Base-by-base conservation (phyloP, 2,888 invertebrate species). In the Elysia crispata region DNA sequence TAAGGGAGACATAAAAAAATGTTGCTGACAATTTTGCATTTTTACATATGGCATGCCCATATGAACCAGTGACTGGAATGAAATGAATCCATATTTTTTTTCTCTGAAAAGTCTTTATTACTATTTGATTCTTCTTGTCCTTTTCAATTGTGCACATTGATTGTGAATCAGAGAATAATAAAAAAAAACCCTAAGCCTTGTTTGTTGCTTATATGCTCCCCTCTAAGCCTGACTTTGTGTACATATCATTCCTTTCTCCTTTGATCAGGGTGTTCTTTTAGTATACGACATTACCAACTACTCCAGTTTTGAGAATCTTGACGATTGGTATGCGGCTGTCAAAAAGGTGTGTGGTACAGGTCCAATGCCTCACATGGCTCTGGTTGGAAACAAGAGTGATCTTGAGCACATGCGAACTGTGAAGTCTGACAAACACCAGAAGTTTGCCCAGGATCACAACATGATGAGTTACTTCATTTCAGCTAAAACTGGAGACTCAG, bases 281-380 rank as follows among this genome's bases (percentile, higher is more conserved):
- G 95, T 96, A 0, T 97, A 96, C 90, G 97, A 97, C 90, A 94
- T 97, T 77, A 96, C 96, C 49, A 96, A 95, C 90, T 93, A 94
- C 72, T 93, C 94, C 85, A 96, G 96, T 91, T 97, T 97, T 91
- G 96, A 96, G 79, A 95, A 94, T 87, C 92, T 97, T 25, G 93
- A 93, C 60, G 93, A 94, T 76, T 97, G 97, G 97, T 93, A 96
- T 83, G 91, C 92, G 0, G 88, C 90, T 13, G 90, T 93, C 20
- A 91, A 91, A 80, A 91, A 91, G 81, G 89, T 90, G 49, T 89
- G 90, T 25, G 84, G 85, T 8, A 88, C 90, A 72, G 90, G 88
- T 66, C 90, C 87, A 86, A 86, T 91, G 72, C 93, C 93, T 11
- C 92, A 92, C 80, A 85, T 93, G 82, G 92, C 92, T 3, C 86